Evolutionary conservation across 2,797 vertebrate species (phyloP).

Genomic region (Vultur gryphus): DNA sequence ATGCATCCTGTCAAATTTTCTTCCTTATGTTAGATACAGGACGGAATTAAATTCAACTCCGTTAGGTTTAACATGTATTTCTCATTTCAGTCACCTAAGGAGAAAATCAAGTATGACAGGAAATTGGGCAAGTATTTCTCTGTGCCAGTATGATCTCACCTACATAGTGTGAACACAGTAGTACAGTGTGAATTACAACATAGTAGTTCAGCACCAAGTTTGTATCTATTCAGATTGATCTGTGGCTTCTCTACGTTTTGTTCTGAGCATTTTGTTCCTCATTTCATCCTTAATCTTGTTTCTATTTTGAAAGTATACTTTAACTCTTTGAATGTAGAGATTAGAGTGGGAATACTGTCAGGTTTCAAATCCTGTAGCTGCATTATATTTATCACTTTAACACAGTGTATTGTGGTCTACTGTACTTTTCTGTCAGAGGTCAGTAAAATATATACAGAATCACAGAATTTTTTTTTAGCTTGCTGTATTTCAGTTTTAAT

Average conservation of each 20-base stretch:
- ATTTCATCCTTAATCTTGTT: not conserved
- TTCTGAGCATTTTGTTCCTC: not conserved
- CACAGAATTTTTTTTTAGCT: not conserved
- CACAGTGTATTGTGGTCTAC: not conserved
- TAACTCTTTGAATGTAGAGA: not conserved
- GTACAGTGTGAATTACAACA: not conserved
- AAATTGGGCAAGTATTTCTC: not conserved
- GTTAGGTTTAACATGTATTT: not conserved
- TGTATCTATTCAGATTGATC: not conserved
- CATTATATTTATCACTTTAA: not conserved
- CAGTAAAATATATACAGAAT: not conserved
- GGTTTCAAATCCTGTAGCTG: not conserved
- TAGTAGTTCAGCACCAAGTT: not conserved
- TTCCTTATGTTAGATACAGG: not conserved
- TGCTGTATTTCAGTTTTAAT: not conserved
- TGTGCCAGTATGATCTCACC: not conserved
- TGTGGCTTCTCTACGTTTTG: conserved; percentile 2
- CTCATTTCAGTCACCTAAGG: not conserved
- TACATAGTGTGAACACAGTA: not conserved
- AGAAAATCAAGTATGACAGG: not conserved
- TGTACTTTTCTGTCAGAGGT: not conserved
- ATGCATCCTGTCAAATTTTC: not conserved
- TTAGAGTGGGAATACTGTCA: conserved; percentile 11
- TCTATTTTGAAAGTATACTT: not conserved
- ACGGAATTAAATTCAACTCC: not conserved